Base-by-base conservation (phyloP, 2,888 invertebrate genomes). In the Scaptomyza polygonia region DNA sequence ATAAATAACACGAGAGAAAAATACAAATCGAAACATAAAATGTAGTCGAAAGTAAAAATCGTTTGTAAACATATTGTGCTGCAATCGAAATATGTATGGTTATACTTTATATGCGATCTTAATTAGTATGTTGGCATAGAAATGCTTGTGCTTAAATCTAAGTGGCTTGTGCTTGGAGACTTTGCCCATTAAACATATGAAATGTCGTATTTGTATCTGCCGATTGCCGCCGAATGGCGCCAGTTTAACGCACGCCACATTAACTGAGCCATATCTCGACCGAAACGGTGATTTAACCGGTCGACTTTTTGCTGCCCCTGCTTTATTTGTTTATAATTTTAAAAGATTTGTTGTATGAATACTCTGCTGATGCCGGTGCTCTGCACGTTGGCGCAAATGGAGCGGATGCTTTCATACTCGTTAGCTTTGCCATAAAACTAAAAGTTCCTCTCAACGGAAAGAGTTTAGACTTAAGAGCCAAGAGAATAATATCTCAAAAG, bases 241-340 rank as follows among this genome's bases (percentile, higher is more conserved):
- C 88, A 82, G 83, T 68, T 64, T 49, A 85, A 63, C 83, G 86
- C 86, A 82, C 68, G 82, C 82, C 80, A 82, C 88, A 82, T 88
- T 88, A 82, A 87, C 77, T 49, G 34, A 63, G 44, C 34, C 34
- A 52, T 58, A 45, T 25, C 12, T 65, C 71, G 43, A 58, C 36
- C 71, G 70, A 56, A 39, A 49, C 75, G 63, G 45, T 85, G 72
- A 81, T 85, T 78, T 59, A 69, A 27, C 45, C 44, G 27, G 9
- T 39, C 34, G 34, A n/a, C 34, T 48, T 18, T 32, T 12, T 16
- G 5, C 27, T 25, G 36, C 14, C 32, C 14, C 32, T 30, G 36
- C 47, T 77, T 82, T 75, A 87, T 81, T 81, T 81, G 81, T 85
- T 85, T 85, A 85, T 85, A 87, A 81, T 87, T 81, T 81, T 82